These are phyloP conservation scores for Porites divaricata DNA, from an alignment of 92 coral and sea anemone genomes.

Conservation along the genomic window DNA sequence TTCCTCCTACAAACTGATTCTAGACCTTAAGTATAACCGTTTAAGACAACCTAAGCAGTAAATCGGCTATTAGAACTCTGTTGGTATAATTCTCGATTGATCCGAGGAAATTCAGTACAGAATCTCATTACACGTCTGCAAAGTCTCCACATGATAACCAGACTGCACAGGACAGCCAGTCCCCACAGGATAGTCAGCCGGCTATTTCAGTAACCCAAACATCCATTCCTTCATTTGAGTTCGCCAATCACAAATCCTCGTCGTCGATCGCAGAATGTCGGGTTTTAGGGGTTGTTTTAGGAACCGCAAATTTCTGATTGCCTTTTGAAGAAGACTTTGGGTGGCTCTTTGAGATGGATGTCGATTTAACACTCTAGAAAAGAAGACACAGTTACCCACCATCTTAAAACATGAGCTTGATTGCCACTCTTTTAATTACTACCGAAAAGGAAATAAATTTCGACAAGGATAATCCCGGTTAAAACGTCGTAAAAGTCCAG, in stretches of 20 bases:
- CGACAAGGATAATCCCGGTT: background rate
- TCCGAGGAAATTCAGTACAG: too few relatives aligned
- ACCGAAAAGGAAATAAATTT: background rate
- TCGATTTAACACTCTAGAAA: slow-evolving; percentile 4
- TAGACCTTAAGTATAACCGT: too few relatives aligned
- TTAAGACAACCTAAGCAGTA: too few relatives aligned
- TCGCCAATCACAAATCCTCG: slow-evolving; percentile 54
- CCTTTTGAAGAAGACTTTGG: slow-evolving; percentile 25
- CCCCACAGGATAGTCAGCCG: too few relatives aligned
- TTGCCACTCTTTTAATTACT: background rate
- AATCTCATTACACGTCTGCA: too few relatives aligned
- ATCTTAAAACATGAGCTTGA: background rate
- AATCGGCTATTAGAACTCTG: too few relatives aligned
- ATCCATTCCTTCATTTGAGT: background rate
- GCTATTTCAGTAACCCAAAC: background rate
- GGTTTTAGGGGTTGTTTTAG: slow-evolving; percentile 32
- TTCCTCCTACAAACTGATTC: too few relatives aligned
- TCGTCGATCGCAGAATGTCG: slow-evolving; percentile 59
- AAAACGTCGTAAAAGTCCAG: background rate
- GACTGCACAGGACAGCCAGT: too few relatives aligned
- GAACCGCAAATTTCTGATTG: slow-evolving; percentile 26
- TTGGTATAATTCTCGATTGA: too few relatives aligned
- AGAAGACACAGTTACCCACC: background rate
- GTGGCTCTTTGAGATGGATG: background rate
- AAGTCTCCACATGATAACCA: too few relatives aligned